phyloP scores from a whole-genome alignment of 2,888 invertebrate species.

The Papilio gigon region DNA sequence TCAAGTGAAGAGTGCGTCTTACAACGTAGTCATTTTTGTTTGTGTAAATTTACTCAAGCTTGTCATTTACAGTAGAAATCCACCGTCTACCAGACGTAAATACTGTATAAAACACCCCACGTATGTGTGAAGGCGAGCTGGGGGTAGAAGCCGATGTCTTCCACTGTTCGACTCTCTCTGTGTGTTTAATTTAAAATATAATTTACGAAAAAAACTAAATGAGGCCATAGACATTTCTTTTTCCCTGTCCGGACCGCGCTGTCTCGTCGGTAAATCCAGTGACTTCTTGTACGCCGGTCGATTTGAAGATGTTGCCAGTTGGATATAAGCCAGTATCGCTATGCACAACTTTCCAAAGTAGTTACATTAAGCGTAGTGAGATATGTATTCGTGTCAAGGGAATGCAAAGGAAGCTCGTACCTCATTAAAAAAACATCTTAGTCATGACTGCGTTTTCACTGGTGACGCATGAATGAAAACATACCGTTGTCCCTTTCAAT shows the following conservation, averaged over 20 bases:
- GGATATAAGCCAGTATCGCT: conserved; percentile 19
- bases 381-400: conserved; percentile 14
- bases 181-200: no score
- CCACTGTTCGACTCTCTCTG: no score
- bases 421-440: not conserved
- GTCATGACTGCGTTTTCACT: not conserved
- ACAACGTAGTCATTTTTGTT: no score
- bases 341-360: conserved; percentile 3
- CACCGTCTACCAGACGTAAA: no score
- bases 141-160: no score
- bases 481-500: not conserved
- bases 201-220: no score
- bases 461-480: not conserved
- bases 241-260: not conserved
- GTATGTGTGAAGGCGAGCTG: no score
- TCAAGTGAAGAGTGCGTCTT: no score
- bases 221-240: not conserved
- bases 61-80: no score
- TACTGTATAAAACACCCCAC: no score
- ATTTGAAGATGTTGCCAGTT: conserved; percentile 17
- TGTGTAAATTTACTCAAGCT: no score
- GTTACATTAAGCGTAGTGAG: not conserved
- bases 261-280: not conserved
- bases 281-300: conserved; percentile 1
- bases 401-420: not conserved